These are phyloP conservation scores for Pachypsylla venusta DNA, from an alignment of 1,140 invertebrate species.

Conservation along the genomic window DNA sequence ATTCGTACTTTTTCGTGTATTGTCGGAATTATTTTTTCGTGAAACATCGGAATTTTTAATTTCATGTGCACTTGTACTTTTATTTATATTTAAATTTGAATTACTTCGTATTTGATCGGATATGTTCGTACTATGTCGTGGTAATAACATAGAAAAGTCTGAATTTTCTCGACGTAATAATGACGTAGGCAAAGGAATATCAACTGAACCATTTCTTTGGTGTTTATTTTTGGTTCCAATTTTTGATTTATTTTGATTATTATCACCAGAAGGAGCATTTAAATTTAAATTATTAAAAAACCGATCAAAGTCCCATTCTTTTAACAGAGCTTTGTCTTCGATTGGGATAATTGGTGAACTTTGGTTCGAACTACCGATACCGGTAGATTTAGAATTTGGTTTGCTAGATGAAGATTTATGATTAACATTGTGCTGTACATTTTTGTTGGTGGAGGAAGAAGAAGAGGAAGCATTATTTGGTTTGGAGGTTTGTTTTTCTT, in stretches of 20 bases:
- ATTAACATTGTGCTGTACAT: too few relatives aligned
- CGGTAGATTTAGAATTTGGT: too few relatives aligned
- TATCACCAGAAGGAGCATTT: constrained; percentile 29
- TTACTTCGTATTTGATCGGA: neutral
- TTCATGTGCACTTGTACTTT: neutral
- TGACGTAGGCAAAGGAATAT: constrained; percentile 31
- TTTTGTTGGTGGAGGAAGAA: too few relatives aligned
- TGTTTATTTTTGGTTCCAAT: constrained; percentile 16
- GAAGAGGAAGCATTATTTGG: too few relatives aligned
- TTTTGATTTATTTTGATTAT: constrained; percentile 19
- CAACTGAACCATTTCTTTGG: constrained; percentile 22
- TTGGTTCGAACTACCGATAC: too few relatives aligned
- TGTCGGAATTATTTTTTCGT: neutral
- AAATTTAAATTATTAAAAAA: constrained; percentile 51
- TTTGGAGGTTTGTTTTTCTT: too few relatives aligned
- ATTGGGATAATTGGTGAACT: constrained; percentile 27
- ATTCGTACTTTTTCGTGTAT: neutral
- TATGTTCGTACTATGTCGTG: neutral
- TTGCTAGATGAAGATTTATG: too few relatives aligned
- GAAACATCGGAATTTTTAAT: too few relatives aligned
- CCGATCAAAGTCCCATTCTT: constrained; percentile 68
- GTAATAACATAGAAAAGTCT: constrained; percentile 42
- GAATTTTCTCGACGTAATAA: constrained; percentile 67
- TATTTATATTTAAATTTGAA: neutral
- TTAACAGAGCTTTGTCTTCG: constrained; percentile 38